Conservation (phyloP, 2,888 invertebrate genomes). For the Thereva unica region DNA sequence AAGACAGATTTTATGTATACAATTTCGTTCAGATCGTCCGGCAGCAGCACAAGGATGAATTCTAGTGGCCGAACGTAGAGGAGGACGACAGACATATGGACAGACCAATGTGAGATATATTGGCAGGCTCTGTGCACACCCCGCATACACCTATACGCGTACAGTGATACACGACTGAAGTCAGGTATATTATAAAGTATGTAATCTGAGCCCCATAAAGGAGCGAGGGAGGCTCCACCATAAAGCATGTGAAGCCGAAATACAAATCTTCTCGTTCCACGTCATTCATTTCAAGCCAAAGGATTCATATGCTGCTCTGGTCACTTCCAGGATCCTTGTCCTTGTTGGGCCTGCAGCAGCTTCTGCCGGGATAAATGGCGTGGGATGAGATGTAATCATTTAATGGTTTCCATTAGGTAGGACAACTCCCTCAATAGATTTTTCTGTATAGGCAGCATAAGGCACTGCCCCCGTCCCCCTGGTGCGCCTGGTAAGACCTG, state of each 20-base stretch:
- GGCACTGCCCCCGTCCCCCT: conserved; percentile 1
- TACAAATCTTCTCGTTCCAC: conserved; percentile 18
- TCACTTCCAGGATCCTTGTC: conserved; percentile 10
- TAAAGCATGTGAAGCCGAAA: conserved; percentile 6
- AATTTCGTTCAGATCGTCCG: not conserved
- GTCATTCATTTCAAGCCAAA: not conserved
- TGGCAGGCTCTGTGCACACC: no score
- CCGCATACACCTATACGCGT: no score
- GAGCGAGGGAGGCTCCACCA: conserved; percentile 1
- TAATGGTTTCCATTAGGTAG: conserved; percentile 34
- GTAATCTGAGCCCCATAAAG: conserved; percentile 1
- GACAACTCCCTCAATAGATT: conserved; percentile 33
- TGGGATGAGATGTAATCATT: conserved; percentile 32
- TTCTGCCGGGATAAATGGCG: conserved; percentile 3
- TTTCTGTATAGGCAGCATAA: conserved; percentile 4
- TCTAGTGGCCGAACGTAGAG: no score
- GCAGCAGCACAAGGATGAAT: not conserved
- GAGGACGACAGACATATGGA: no score
- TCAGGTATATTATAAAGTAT: no score
- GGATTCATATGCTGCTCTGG: not conserved
- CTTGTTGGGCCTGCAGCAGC: not conserved
- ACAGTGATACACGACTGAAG: no score
- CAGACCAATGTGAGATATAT: no score
- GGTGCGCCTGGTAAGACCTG: not conserved
- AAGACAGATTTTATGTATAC: not conserved